Conservation (phyloP, 2,888 invertebrate species). For the Epirrhoe tristata region DNA sequence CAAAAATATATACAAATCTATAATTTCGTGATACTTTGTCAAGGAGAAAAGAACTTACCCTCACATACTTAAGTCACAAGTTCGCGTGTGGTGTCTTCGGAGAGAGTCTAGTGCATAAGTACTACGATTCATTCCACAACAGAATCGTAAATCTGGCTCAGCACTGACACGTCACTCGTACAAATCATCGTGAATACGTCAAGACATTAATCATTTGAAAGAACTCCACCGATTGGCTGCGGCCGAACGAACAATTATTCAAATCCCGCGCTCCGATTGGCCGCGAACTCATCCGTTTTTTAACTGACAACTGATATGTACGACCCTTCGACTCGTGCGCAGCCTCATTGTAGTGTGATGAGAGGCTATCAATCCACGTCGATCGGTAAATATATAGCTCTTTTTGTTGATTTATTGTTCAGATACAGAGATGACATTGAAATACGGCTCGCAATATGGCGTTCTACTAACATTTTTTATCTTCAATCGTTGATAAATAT, state of each 20-base stretch:
- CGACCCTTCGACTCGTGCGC: constrained; percentile 82
- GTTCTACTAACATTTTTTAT: constrained; percentile 37
- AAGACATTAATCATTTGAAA: constrained; percentile 79
- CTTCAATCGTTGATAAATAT: constrained; percentile 28
- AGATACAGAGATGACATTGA: constrained; percentile 48
- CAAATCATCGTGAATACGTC: constrained; percentile 83
- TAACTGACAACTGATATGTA: constrained; percentile 81
- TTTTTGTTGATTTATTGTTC: constrained; percentile 50
- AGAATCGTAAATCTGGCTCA: constrained; percentile 69
- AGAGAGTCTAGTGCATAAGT: neutral
- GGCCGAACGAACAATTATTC: constrained; percentile 81
- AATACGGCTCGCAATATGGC: constrained; percentile 47
- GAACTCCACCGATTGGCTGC: constrained; percentile 77
- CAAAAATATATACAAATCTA: neutral
- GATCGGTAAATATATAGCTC: constrained; percentile 55
- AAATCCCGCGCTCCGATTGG: constrained; percentile 77
- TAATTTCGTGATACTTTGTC: neutral
- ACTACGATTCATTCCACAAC: constrained; percentile 15
- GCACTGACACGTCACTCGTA: constrained; percentile 66
- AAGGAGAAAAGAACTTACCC: constrained; percentile 16
- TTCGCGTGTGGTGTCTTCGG: neutral
- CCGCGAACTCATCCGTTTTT: constrained; percentile 67
- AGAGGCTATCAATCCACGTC: constrained; percentile 54
- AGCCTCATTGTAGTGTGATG: constrained; percentile 65
- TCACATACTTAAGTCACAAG: neutral